Conservation (phyloP, 1,140 invertebrate species). For the Drosophila miranda region DNA sequence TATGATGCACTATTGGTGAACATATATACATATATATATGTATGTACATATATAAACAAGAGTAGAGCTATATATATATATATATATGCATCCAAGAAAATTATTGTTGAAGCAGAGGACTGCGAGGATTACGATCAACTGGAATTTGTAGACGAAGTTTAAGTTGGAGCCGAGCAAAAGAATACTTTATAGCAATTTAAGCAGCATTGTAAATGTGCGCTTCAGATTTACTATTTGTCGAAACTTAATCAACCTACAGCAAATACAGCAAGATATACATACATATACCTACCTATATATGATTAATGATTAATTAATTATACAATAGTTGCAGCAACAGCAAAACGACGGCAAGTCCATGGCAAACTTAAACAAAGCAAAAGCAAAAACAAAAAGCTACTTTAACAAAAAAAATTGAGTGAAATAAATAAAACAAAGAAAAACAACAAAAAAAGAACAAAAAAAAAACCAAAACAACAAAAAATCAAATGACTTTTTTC, state of each 20-base stretch:
- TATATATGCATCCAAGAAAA: background rate
- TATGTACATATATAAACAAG: conserved; percentile 45
- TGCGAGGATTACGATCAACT: background rate
- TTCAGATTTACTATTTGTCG: conserved; percentile 71
- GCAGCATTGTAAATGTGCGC: conserved; percentile 79
- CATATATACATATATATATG: conserved; percentile 18
- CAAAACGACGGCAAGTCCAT: conserved; percentile 68
- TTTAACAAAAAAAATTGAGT: conserved; percentile 72
- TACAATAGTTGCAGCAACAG: conserved; percentile 60
- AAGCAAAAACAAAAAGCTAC: conserved; percentile 56
- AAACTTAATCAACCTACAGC: conserved; percentile 53
- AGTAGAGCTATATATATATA: conserved; percentile 25
- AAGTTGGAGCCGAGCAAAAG: conserved; percentile 31
- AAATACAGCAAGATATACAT: conserved; percentile 37
- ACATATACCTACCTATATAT: conserved; percentile 40
- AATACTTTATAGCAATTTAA: conserved; percentile 76
- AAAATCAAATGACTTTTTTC: conserved; percentile 63
- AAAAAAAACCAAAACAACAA: conserved; percentile 30
- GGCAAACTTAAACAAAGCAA: conserved; percentile 51
- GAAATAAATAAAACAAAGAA: conserved; percentile 73
- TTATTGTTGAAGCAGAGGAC: background rate
- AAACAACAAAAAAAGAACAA: conserved; percentile 27
- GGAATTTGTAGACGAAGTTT: conserved; percentile 42
- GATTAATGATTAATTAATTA: conserved; percentile 33
- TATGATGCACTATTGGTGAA: conserved; percentile 38